These are phyloP conservation scores for Neoniphon sammara DNA, from an alignment of 2,797 vertebrate genomes.

Conservation along the genomic window DNA sequence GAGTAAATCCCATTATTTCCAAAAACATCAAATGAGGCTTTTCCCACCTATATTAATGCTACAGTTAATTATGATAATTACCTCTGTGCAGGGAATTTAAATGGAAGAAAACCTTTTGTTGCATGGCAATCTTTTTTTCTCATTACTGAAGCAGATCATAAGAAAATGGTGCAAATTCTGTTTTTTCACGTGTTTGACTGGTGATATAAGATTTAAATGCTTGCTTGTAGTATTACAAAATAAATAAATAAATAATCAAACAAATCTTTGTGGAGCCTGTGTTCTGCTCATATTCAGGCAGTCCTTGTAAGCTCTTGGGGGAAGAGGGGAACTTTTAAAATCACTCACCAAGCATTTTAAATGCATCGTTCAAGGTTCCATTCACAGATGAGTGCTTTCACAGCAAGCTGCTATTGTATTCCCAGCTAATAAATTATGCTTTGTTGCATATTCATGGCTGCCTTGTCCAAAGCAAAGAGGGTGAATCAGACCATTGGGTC, in stretches of 20 bases:
- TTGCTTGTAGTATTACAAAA: conserved; percentile 3
- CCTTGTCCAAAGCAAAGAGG: conserved; percentile 41
- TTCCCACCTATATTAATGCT: conserved; percentile 50
- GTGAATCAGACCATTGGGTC: conserved; percentile 40
- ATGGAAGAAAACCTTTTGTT: conserved; percentile 41
- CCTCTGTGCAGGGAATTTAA: conserved; percentile 52
- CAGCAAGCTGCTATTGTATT: conserved; percentile 58
- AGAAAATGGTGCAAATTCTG: conserved; percentile 13
- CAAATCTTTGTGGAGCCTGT: conserved; percentile 11
- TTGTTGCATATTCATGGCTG: conserved; percentile 62
- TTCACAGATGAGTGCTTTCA: conserved; percentile 35
- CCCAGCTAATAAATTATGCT: conserved; percentile 64
- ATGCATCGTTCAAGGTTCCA: conserved; percentile 14
- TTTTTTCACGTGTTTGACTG: conserved; percentile 4
- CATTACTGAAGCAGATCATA: conserved; percentile 27
- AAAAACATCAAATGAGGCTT: conserved; percentile 49
- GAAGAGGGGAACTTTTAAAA: neutral
- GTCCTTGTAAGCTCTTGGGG: neutral
- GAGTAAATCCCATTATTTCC: conserved; percentile 55
- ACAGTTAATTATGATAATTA: conserved; percentile 69
- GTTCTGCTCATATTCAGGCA: neutral
- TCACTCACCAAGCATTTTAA: conserved; percentile 17
- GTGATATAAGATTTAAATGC: conserved; percentile 2
- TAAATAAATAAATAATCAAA: neutral
- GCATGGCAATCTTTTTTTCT: conserved; percentile 28